Percentiles rank a stretch among this genome's conserved stretches.
phyloP scores from a whole-genome alignment of 35 echinoderm and acorn worm species.

The Heliocidaris erythrogramma region DNA sequence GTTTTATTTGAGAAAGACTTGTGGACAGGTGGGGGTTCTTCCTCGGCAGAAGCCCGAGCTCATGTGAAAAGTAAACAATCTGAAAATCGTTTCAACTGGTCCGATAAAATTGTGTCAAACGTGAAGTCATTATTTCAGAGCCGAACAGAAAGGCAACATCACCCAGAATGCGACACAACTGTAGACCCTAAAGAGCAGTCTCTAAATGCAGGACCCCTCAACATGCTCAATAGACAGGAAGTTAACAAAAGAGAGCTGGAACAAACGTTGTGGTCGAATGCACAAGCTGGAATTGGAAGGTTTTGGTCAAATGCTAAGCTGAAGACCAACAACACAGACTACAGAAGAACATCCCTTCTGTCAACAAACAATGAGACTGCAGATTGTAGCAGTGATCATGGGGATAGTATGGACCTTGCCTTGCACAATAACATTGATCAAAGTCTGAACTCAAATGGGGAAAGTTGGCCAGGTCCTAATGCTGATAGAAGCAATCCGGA shows the following conservation, averaged over 20 bases:
- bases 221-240: not conserved
- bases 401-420: not conserved
- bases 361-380: not conserved
- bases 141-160: not conserved
- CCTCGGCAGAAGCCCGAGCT: not conserved
- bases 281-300: not conserved
- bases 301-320: not conserved
- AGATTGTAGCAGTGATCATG: not conserved
- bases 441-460: not conserved
- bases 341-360: not conserved
- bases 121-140: not conserved
- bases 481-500: not conserved
- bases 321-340: not conserved
- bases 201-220: not conserved
- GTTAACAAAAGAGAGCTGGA: not conserved
- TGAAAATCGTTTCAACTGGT: not conserved
- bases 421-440: not conserved
- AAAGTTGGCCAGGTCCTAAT: not conserved
- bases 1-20: conserved; percentile 23
- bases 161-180: not conserved
- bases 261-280: not conserved
- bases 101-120: not conserved
- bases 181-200: not conserved
- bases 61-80: not conserved
- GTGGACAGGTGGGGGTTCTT: not conserved